Evolutionary conservation across 64 coral and sea anemone genomes (phyloP).

Genomic region (Montipora efflorescens): DNA sequence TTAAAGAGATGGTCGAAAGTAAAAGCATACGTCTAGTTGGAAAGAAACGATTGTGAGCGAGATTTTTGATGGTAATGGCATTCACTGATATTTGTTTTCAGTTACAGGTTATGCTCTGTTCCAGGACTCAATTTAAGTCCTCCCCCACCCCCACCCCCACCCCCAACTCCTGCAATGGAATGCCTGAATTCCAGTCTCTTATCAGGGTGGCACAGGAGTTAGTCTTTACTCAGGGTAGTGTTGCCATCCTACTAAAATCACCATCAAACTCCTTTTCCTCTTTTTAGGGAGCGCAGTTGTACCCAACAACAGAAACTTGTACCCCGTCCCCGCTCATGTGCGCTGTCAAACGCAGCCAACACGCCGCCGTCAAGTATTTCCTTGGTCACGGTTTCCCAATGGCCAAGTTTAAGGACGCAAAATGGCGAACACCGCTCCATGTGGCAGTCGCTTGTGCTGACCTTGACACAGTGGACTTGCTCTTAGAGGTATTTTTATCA

Average conservation of each 20-base stretch:
- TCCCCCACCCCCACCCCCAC: no score
- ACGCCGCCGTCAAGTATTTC: constrained; percentile 50
- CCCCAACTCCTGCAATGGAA: no score
- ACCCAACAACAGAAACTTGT: neutral
- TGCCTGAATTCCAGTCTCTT: no score
- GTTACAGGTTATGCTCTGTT: no score
- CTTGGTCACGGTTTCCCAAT: constrained; percentile 31
- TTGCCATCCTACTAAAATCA: neutral
- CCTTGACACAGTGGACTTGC: constrained; percentile 51
- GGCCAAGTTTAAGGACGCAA: constrained; percentile 14
- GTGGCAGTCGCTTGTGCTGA: constrained; percentile 66
- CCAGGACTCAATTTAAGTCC: no score
- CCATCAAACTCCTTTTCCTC: neutral
- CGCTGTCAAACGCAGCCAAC: constrained; percentile 58
- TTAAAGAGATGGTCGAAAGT: no score
- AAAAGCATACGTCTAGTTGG: no score
- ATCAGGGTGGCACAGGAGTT: no score
- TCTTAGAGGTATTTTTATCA: constrained; percentile 37
- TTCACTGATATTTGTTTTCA: no score
- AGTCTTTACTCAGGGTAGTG: no score
- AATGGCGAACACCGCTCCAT: constrained; percentile 69
- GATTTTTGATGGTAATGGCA: no score
- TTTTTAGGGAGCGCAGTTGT: constrained; percentile 46
- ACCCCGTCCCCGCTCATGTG: constrained; percentile 55
- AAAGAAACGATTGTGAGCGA: no score